These are phyloP conservation scores for Pseudomyrmex pallidus DNA, from an alignment of 1,140 invertebrate genomes.

Conservation along the genomic window DNA sequence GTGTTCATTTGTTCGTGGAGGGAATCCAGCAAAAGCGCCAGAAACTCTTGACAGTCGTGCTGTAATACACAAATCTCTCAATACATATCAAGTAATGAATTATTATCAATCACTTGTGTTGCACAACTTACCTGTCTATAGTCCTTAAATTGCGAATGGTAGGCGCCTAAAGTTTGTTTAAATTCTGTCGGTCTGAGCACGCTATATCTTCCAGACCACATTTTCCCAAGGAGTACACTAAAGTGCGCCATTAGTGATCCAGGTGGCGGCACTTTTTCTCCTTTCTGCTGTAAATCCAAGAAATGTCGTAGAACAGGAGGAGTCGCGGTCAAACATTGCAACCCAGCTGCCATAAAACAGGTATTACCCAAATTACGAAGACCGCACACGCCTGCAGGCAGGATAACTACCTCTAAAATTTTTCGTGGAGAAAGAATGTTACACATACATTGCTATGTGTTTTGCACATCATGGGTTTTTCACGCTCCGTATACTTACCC, in stretches of 20 bases:
- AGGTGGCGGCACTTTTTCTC: conserved; percentile 80
- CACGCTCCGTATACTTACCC: conserved; percentile 70
- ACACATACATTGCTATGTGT: neutral
- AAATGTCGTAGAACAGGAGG: conserved; percentile 87
- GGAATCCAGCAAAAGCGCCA: conserved; percentile 89
- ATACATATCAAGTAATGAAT: neutral
- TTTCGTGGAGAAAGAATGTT: conserved; percentile 2
- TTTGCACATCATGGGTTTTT: conserved; percentile 3
- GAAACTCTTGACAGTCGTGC: conserved; percentile 92
- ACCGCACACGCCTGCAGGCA: conserved; percentile 87
- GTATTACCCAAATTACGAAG: conserved; percentile 89
- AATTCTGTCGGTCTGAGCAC: conserved; percentile 87
- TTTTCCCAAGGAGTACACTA: conserved; percentile 86
- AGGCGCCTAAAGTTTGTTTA: conserved; percentile 87
- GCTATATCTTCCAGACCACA: conserved; percentile 88
- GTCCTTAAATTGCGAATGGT: conserved; percentile 89
- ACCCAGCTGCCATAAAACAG: conserved; percentile 90
- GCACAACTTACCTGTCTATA: conserved; percentile 85
- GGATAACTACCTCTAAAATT: conserved; percentile 60
- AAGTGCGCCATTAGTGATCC: conserved; percentile 86
- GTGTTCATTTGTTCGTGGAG: conserved; percentile 89
- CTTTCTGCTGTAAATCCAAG: conserved; percentile 82
- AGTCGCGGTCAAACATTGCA: conserved; percentile 88
- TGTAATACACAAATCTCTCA: conserved; percentile 73
- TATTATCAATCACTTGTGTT: neutral